These are phyloP conservation scores for Callaeas wilsoni DNA, from an alignment of 2,113 vertebrate species.

Conservation along the genomic window DNA sequence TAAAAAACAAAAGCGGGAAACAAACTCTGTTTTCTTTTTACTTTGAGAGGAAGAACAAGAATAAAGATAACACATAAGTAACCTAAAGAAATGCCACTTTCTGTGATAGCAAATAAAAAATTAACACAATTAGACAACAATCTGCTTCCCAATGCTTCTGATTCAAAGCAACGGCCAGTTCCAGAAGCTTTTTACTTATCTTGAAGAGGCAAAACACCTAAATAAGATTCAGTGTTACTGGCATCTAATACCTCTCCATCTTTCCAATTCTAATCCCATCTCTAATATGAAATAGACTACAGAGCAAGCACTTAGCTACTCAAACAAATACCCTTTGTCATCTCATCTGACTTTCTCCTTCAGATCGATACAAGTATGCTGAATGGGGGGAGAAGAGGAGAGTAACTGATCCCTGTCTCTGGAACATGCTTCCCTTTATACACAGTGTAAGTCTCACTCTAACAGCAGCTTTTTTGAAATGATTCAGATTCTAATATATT, in stretches of 20 bases:
- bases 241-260: not conserved
- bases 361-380: not conserved
- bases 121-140: not conserved
- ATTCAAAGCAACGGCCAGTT: not conserved
- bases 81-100: not conserved
- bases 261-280: not conserved
- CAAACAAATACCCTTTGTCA: not conserved
- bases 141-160: not conserved
- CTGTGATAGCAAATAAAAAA: not conserved
- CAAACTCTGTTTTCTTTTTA: not conserved
- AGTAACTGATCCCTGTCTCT: not conserved
- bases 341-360: conserved; percentile 7
- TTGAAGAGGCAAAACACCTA: not conserved
- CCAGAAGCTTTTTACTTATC: not conserved
- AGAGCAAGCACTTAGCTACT: conserved; percentile 16
- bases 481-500: conserved; percentile 21
- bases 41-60: not conserved
- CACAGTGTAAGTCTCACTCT: not conserved
- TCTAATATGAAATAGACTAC: not conserved
- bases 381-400: not conserved
- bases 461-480: conserved; percentile 15
- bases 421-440: not conserved
- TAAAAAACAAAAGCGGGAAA: not conserved
- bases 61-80: not conserved
- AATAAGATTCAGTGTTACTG: not conserved